Evolutionary conservation across 1,140 invertebrate genomes (phyloP), one percentile per base, ranked within the genome.

Genomic region (Drosophila albomicans): DNA sequence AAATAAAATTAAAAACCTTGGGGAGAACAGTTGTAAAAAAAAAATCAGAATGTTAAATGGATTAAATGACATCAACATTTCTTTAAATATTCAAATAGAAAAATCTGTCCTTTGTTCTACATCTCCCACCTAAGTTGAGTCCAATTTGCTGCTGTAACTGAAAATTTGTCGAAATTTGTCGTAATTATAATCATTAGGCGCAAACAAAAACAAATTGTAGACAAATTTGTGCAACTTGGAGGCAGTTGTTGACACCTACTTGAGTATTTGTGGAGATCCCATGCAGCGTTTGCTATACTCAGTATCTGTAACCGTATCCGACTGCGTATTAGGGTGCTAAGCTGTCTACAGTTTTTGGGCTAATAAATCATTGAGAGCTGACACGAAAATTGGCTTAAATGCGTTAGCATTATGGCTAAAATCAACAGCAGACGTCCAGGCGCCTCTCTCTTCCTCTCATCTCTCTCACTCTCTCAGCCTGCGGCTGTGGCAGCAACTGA

Each of bases 371-470:
- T 85, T 56, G 65, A 64, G 59, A 54, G 61, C 73, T 75, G 76
- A 78, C 71, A 75, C 70, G 78, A 68, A 79, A 78, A 80, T 81
- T 86, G 82, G 82, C 82, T 85, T 85, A 86, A 81, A 75, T 81
- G 82, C 79, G 78, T 86, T 86, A 58, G 71, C 54, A 66, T 59
- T 56, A 72, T 61, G 59, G 62, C 68, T 43, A 64, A 85, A 78
- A 84, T 80, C 74, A 85, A 78, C 80, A 82, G 79, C 63, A 58
- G 56, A 68, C 65, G 52, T 56, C 28, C 38, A 69, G 57, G 35
- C 35, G 35, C 5, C 5, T 56, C 52, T 38, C 30, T 16, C 28
- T 4, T 4, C 41, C 41, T 3, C 41, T 4, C 35, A 13, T 38
- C 52, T n/a, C 28, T 43, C 4, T 5, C 41, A 38, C 6, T 56